Conservation (phyloP, 2,888 invertebrate genomes). For the Andrena praecox region DNA sequence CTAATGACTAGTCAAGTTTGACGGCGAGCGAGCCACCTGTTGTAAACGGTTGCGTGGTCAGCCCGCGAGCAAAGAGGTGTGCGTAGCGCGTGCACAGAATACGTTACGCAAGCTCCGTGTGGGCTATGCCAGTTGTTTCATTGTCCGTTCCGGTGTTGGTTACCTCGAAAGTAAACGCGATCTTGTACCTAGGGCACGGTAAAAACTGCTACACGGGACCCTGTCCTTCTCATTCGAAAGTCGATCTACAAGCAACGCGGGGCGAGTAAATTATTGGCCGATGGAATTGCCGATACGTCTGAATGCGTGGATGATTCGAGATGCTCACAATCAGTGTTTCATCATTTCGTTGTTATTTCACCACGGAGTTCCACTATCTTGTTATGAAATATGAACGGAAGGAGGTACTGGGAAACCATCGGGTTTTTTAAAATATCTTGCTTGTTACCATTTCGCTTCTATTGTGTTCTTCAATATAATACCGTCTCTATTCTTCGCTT, state of each 20-base stretch:
- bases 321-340: background rate
- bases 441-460: no score
- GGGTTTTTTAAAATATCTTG: no score
- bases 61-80: slow-evolving; percentile 45
- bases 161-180: background rate
- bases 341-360: no score
- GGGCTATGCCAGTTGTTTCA: slow-evolving; percentile 33
- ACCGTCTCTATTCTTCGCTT: no score
- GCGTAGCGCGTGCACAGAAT: slow-evolving; percentile 38
- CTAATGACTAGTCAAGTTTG: slow-evolving; percentile 51
- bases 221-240: slow-evolving; percentile 43
- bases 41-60: slow-evolving; percentile 36
- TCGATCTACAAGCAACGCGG: slow-evolving; percentile 19
- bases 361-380: no score
- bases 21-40: slow-evolving; percentile 53
- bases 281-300: no score
- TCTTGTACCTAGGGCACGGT: slow-evolving; percentile 22
- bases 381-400: no score
- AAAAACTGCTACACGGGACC: slow-evolving; percentile 9
- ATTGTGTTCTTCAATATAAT: no score
- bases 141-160: slow-evolving; percentile 27
- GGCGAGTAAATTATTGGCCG: no score
- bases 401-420: no score
- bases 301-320: background rate
- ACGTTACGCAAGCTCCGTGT: slow-evolving; percentile 44